Evolutionary conservation across 2,797 vertebrate genomes (phyloP), one percentile per base, ranked within the genome.

Genomic region (Sebastes ruberrimus): DNA sequence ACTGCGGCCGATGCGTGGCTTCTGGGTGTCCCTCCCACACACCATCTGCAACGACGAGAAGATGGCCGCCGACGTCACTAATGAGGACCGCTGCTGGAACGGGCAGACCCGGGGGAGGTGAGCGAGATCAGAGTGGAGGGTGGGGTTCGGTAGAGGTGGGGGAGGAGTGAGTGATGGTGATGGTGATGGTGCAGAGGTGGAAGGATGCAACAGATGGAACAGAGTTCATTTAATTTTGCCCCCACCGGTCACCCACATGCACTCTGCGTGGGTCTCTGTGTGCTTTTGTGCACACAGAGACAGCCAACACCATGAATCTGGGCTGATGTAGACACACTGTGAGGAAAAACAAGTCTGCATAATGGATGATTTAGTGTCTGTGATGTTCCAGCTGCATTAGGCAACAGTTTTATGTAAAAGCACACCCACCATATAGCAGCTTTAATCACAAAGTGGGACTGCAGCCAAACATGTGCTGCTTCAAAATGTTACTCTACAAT

Each of bases 11-110:
- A 96, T 97, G 94, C 95, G 94, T 71, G 95, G 96, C 87, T 97
- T 98, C 95, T 98, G 97, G 97, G 94, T 96, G 63, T 94, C 96
- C 67, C 94, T 98, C 91, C 97, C 97, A 55, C 94, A 95, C 85
- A 96, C 96, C 23, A 95, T 97, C 93, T 98, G 97, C 87, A 96
- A 95, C 3, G 96, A 97, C 66, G 94, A 96, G 52, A 96, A 94
- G 83, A 95, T 96, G 92, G 95, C 97, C 0, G 94, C 95, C 1
- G 97, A 97, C 78, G 89, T 97, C 90, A 96, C 96, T 22, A 96
- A 97, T 60, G 96, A 97, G 78, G 95, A 97, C 8, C 94, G 93
- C 69, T 97, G 97, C 95, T 98, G 97, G 97, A 98, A 97, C 0
- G 97, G 97, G 71, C 96, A 97, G 84, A 95, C 93, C 42, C 94